Percentiles rank a stretch among this genome's conserved stretches.
phyloP scores from a whole-genome alignment of 2,797 vertebrate genomes.

The Smutsia gigantea region DNA sequence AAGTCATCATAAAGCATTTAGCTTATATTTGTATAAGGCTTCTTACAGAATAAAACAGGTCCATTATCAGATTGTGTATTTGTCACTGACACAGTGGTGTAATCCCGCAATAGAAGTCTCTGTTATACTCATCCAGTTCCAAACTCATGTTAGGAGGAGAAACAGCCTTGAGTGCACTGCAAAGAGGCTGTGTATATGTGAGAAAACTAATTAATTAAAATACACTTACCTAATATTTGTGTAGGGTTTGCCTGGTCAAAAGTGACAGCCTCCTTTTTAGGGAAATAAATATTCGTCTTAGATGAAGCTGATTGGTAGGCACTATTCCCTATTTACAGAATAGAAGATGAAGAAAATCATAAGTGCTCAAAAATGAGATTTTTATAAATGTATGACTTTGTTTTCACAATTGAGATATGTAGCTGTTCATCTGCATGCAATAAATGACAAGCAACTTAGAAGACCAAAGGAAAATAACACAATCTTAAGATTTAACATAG shows the following conservation, averaged over 20 bases:
- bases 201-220: constrained; percentile 67
- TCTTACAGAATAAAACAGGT: constrained; percentile 27
- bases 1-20: constrained; percentile 51
- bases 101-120: not conserved
- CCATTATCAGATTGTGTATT: not conserved
- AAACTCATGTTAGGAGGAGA: not conserved
- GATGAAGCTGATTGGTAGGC: constrained; percentile 90
- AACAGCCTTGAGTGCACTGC: not conserved
- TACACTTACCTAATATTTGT: constrained; percentile 93
- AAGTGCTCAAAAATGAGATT: constrained; percentile 34
- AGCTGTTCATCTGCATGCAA: not conserved
- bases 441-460: not conserved
- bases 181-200: not conserved
- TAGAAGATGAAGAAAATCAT: not conserved
- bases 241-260: constrained; percentile 96
- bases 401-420: constrained; percentile 25
- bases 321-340: constrained; percentile 86
- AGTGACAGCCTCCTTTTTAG: constrained; percentile 95
- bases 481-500: not conserved
- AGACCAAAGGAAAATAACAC: not conserved
- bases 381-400: constrained; percentile 5
- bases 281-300: constrained; percentile 94
- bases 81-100: not conserved
- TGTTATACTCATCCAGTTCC: constrained; percentile 10
- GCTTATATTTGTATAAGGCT: not conserved